A percentile compares a stretch with the other conserved stretches of the same genome.
Conservation (phyloP, 2,888 invertebrate genomes). For the Sarcophaga subvicina region DNA sequence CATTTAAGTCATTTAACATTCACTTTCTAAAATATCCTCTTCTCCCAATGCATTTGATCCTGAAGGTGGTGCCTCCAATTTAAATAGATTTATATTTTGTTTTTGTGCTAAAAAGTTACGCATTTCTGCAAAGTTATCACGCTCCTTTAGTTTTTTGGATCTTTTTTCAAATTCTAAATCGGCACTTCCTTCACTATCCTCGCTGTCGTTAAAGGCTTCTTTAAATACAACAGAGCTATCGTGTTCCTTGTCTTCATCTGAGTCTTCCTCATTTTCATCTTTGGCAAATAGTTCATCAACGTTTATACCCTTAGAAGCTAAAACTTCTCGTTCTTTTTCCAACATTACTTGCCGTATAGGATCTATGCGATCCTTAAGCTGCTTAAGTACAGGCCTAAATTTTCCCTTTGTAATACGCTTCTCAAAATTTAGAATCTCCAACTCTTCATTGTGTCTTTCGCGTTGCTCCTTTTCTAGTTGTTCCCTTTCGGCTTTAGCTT, state of each 20-base stretch:
- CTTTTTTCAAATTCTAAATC: conserved; percentile 74
- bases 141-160: conserved; percentile 76
- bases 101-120: conserved; percentile 80
- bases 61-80: conserved; percentile 71
- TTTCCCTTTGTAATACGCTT: conserved; percentile 79
- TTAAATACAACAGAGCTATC: conserved; percentile 61
- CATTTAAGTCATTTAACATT: conserved; percentile 58
- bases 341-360: conserved; percentile 81
- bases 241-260: conserved; percentile 43
- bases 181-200: conserved; percentile 73
- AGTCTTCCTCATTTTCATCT: conserved; percentile 50
- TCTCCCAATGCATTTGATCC: conserved; percentile 67
- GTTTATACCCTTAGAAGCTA: conserved; percentile 80
- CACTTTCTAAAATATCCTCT: conserved; percentile 78
- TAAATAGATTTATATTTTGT: conserved; percentile 79
- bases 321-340: conserved; percentile 79
- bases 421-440: conserved; percentile 79
- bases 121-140: conserved; percentile 80
- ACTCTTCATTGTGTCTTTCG: conserved; percentile 72
- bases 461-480: conserved; percentile 64
- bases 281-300: conserved; percentile 78
- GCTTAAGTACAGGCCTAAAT: conserved; percentile 80
- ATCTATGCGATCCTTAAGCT: conserved; percentile 80
- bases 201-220: conserved; percentile 58
- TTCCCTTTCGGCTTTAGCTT: conserved; percentile 71